phyloP scores from a whole-genome alignment of 1,140 invertebrate genomes.

The Caenorhabditis tropicalis region DNA sequence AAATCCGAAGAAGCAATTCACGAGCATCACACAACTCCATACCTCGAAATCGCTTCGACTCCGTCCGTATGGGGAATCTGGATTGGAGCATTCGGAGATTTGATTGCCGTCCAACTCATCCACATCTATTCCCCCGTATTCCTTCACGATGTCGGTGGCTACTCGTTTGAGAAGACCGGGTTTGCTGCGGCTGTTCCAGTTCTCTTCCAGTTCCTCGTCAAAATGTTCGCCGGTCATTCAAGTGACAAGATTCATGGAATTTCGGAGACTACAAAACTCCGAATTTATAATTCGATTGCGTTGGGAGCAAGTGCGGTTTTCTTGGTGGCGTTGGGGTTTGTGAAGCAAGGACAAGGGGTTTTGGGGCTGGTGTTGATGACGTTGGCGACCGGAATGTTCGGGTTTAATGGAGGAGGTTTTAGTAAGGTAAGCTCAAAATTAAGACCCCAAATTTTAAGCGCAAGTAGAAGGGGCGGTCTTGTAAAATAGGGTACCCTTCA shows the following conservation, averaged over 20 bases:
- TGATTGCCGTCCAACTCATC: conserved; percentile 53
- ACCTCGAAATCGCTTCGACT: conserved; percentile 50
- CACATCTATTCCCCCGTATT: conserved; percentile 54
- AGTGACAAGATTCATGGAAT: conserved; percentile 60
- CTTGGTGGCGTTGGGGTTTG: conserved; percentile 62
- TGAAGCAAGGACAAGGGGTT: conserved; percentile 19
- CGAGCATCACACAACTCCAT: conserved; percentile 27
- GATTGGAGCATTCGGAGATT: conserved; percentile 58
- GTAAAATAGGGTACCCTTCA: too few relatives aligned
- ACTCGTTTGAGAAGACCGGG: conserved; percentile 53
- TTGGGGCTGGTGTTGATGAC: conserved; percentile 42
- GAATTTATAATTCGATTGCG: conserved; percentile 66
- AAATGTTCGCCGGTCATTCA: conserved; percentile 62
- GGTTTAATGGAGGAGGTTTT: conserved; percentile 50
- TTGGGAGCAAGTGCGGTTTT: conserved; percentile 64
- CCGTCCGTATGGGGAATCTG: conserved; percentile 58
- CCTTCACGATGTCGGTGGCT: conserved; percentile 49
- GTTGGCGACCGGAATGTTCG: conserved; percentile 22
- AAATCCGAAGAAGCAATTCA: conserved; percentile 39
- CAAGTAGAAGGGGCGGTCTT: too few relatives aligned
- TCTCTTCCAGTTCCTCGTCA: conserved; percentile 55
- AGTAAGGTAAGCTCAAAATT: conserved; percentile 43
- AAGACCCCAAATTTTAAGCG: too few relatives aligned
- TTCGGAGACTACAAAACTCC: conserved; percentile 68
- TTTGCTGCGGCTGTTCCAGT: conserved; percentile 56